Percentiles rank a stretch among this genome's conserved stretches.
Evolutionary conservation across 2,888 invertebrate genomes (phyloP).

Genomic region (Leucozona laternaria): DNA sequence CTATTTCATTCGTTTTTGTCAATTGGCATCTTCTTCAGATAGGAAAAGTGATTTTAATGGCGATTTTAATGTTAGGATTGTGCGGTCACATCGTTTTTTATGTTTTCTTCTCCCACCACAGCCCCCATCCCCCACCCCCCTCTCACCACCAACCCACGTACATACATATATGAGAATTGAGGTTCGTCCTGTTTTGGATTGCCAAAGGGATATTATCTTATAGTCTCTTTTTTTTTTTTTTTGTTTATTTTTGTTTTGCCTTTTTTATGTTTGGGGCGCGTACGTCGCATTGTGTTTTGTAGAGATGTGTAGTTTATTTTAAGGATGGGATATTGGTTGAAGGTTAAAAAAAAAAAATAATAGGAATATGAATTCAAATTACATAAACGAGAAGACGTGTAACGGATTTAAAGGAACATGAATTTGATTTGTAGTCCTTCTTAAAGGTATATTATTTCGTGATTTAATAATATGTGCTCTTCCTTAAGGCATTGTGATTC

Average conservation of each 20-base stretch:
- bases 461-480: slow-evolving; percentile 59
- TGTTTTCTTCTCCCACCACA: slow-evolving; percentile 58
- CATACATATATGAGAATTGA: background rate
- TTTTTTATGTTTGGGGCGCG: slow-evolving; percentile 47
- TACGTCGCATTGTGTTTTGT: background rate
- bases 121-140: background rate
- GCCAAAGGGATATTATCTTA: slow-evolving; percentile 70
- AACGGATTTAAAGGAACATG: slow-evolving; percentile 70
- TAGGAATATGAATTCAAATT: slow-evolving; percentile 65
- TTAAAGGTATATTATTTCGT: slow-evolving; percentile 65
- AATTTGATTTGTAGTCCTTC: slow-evolving; percentile 72
- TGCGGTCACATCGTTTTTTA: slow-evolving; percentile 76
- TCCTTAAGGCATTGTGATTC: slow-evolving; percentile 54
- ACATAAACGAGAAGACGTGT: slow-evolving; percentile 65
- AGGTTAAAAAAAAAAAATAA: slow-evolving; percentile 39
- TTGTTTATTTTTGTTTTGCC: slow-evolving; percentile 26
- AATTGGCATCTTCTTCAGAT: slow-evolving; percentile 74
- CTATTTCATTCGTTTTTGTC: slow-evolving; percentile 70
- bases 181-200: slow-evolving; percentile 50
- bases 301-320: background rate
- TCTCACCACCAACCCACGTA: background rate
- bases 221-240: slow-evolving; percentile 39
- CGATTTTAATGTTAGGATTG: slow-evolving; percentile 75
- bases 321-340: slow-evolving; percentile 60
- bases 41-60: slow-evolving; percentile 75